Evolutionary conservation across 1,140 invertebrate species (phyloP), one percentile per base, ranked within the genome.

Genomic region (Polypedilum pembai): DNA sequence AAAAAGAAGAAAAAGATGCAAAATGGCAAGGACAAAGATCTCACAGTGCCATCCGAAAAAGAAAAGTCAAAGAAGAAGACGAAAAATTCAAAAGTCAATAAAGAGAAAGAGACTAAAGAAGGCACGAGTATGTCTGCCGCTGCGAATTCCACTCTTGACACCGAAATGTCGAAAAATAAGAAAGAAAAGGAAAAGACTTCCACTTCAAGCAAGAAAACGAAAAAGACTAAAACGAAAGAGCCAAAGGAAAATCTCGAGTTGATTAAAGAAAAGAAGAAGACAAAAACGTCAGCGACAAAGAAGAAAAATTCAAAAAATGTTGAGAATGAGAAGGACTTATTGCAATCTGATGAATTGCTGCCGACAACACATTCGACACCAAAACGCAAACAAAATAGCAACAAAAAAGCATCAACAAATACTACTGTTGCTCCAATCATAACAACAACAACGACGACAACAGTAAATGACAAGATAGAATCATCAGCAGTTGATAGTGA

Each of bases 201-300:
- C 24, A 69, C 17, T 56, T 10, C 10, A 56, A 56, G 12, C 1
- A 56, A 15, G 18, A 69, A 69, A 69, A n/a, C 65, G 17, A 69
- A 69, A 69, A 69, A 69, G 65, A 20, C 20, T 69, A 69, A 69
- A 20, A 18, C 65, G 8, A 69, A 69, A 69, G 65, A 69, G 65
- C 20, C 65, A 18, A 69, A 18, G n/a, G 45, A 56, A n/a, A 56
- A 56, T 56, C 12, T n/a, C 12, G 45, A 69, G 18, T 8, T 18
- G 65, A 69, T 69, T 69, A 20, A 69, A 10, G 17, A 69, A 69
- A 69, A 69, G 7, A 69, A 56, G 10, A 56, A 56, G 12, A 56
- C 24, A 33, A 33, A 56, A n/a, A 56, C 12, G n/a, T 18, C 65
- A 20, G 18, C 8, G 7, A 69, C 20, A 18, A 69, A 69, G 20